These are phyloP conservation scores for Barbus barbus DNA, from an alignment of 2,113 vertebrate genomes.

Conservation along the genomic window DNA sequence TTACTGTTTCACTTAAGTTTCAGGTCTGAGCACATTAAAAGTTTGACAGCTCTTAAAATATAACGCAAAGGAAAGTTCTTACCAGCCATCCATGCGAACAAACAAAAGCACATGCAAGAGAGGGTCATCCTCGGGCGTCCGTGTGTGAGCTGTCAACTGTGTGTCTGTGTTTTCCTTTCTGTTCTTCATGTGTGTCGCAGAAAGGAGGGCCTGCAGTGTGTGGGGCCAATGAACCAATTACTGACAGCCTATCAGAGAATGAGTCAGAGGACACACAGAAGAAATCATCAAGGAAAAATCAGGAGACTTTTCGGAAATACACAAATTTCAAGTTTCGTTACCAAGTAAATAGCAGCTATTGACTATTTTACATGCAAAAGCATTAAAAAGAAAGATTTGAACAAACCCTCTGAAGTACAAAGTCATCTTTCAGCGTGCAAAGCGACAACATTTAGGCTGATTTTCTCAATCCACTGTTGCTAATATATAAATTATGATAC, in stretches of 20 bases:
- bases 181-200: conserved; percentile 58
- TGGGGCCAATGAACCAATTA: conserved; percentile 58
- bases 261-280: conserved; percentile 22
- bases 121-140: conserved; percentile 57
- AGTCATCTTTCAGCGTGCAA: not conserved
- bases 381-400: not conserved
- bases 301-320: conserved; percentile 5
- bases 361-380: not conserved
- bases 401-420: not conserved
- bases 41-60: not conserved
- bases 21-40: not conserved
- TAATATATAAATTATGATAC: not conserved
- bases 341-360: not conserved
- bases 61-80: conserved; percentile 27
- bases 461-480: not conserved
- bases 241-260: conserved; percentile 62
- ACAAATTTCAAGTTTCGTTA: not conserved
- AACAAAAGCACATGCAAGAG: conserved; percentile 52
- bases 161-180: conserved; percentile 55
- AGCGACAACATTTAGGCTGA: not conserved
- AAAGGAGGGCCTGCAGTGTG: conserved; percentile 68
- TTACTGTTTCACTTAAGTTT: not conserved
- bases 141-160: not conserved
- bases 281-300: conserved; percentile 18
- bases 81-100: conserved; percentile 62